Percentiles rank a stretch among this genome's conserved stretches.
Evolutionary conservation across 2,113 vertebrate species (phyloP).

Genomic region (Delphinapterus leucas): DNA sequence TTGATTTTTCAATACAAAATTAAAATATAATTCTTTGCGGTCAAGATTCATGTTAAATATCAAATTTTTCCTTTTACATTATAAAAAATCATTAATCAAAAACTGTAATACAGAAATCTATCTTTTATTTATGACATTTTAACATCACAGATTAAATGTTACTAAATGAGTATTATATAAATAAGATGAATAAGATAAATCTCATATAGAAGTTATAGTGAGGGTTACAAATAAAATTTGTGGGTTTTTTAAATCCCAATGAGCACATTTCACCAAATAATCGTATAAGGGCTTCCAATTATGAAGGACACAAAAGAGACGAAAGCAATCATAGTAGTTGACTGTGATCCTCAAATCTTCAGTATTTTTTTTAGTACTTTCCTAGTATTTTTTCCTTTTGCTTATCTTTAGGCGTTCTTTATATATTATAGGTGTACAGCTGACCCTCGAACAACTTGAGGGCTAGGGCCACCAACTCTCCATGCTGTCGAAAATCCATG

Average conservation of each 20-base stretch:
- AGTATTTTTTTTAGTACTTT: slow-evolving; percentile 14
- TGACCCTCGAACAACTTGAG: neutral
- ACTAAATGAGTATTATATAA: neutral
- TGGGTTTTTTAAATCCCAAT: neutral
- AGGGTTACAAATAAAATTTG: neutral
- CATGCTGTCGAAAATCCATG: neutral
- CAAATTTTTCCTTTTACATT: neutral
- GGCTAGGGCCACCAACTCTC: neutral
- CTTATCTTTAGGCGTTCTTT: neutral
- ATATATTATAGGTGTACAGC: neutral
- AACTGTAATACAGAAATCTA: neutral
- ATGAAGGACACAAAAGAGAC: neutral
- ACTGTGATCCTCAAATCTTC: neutral
- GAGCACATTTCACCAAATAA: neutral
- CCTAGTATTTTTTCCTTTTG: neutral
- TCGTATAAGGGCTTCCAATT: neutral
- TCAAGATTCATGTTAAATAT: neutral
- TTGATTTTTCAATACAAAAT: neutral
- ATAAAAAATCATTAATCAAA: neutral
- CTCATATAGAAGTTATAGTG: neutral
- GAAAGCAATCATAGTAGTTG: neutral
- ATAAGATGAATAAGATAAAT: neutral
- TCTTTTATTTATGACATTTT: neutral
- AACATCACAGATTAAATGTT: neutral
- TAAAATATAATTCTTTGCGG: neutral